Conservation (phyloP, 53 echinoderm and acorn worm species). For the Patiria pectinifera region DNA sequence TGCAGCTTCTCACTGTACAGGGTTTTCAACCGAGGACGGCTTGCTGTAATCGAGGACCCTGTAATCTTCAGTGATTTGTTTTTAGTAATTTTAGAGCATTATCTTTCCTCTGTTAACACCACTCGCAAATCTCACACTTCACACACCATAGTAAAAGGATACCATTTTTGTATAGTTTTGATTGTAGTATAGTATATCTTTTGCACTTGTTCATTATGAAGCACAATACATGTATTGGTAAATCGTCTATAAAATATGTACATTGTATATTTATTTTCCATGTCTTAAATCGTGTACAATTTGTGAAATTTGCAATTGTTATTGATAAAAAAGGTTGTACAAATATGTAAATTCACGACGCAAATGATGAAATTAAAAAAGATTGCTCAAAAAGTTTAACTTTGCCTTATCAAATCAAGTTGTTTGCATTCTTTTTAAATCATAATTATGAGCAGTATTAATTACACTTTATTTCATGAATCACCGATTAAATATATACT, state of each 20-base stretch:
- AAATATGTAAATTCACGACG: not conserved
- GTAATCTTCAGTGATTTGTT: too few species aligned
- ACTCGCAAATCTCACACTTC: not conserved
- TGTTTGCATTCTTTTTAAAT: too few species aligned
- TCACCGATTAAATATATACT: too few species aligned
- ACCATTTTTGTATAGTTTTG: not conserved
- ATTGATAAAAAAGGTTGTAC: not conserved
- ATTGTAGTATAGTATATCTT: not conserved
- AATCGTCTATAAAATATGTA: not conserved
- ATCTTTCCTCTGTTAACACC: not conserved
- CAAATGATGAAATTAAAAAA: not conserved
- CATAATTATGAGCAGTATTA: too few species aligned
- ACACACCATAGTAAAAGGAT: not conserved
- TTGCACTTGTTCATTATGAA: not conserved
- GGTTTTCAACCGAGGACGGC: too few species aligned
- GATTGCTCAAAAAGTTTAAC: not conserved
- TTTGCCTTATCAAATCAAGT: not conserved
- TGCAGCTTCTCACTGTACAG: too few species aligned
- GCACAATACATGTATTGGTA: not conserved
- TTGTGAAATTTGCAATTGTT: not conserved
- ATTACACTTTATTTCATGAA: too few species aligned
- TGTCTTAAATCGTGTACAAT: not conserved
- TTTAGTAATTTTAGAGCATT: too few species aligned
- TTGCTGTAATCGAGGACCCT: too few species aligned
- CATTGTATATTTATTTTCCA: not conserved